A percentile compares a stretch with the other conserved stretches of the same genome.
Evolutionary conservation across 2,797 vertebrate genomes (phyloP).

Genomic region (Alosa sapidissima): DNA sequence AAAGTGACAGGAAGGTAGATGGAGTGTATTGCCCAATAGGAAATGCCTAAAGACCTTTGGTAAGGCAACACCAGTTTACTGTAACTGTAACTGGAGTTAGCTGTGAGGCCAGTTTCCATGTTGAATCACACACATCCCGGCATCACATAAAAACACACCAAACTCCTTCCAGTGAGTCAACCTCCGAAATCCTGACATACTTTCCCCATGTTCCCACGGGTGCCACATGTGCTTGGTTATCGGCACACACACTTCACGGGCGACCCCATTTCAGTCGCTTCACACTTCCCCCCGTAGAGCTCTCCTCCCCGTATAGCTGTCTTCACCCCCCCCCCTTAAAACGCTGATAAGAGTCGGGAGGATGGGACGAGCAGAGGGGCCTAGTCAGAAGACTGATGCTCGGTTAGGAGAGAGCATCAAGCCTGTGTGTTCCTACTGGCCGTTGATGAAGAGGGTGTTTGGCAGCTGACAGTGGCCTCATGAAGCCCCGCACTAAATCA

Average conservation of each 20-base stretch:
- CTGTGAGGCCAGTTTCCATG: not conserved
- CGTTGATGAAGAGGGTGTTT: constrained; percentile 5
- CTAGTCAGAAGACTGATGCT: not conserved
- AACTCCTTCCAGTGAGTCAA: not conserved
- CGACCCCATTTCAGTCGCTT: not conserved
- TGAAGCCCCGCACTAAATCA: constrained; percentile 1
- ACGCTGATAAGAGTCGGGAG: not conserved
- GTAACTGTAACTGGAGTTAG: not conserved
- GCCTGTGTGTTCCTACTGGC: not conserved
- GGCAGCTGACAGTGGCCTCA: not conserved
- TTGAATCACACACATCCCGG: constrained; percentile 22
- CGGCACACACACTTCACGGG: not conserved
- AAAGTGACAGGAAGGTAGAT: not conserved
- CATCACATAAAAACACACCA: not conserved
- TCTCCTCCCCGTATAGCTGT: not conserved
- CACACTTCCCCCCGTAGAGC: not conserved
- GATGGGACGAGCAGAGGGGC: not conserved
- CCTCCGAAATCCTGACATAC: not conserved
- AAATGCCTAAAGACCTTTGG: constrained; percentile 3
- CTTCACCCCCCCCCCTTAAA: not conserved
- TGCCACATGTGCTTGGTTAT: not conserved
- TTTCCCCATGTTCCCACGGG: not conserved
- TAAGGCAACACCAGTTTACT: constrained; percentile 7
- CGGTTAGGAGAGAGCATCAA: not conserved
- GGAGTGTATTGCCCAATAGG: not conserved